phyloP scores from a whole-genome alignment of 2,113 vertebrate species.

The Zosterops japonicus region DNA sequence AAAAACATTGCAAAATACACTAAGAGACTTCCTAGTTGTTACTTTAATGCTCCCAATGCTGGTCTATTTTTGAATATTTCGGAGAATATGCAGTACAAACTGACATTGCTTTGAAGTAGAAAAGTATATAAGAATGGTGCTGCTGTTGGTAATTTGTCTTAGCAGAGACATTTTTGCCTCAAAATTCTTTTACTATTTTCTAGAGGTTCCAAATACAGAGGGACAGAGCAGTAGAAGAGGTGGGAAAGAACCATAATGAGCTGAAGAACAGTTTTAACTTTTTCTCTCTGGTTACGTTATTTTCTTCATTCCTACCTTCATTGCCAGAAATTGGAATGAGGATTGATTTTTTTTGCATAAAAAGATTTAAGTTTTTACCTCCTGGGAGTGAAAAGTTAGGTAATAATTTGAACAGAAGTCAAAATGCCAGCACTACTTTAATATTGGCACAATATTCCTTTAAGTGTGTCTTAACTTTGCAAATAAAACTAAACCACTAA shows the following conservation, averaged over 20 bases:
- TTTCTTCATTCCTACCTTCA: background rate
- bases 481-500: background rate
- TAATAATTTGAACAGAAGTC: background rate
- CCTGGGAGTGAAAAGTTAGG: background rate
- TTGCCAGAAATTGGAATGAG: background rate
- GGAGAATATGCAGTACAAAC: background rate
- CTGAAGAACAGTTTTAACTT: background rate
- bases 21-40: background rate
- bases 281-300: background rate
- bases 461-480: background rate
- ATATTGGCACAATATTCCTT: background rate
- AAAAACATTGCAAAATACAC: background rate
- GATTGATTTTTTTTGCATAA: background rate
- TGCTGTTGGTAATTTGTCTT: background rate
- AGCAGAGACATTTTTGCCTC: background rate
- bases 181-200: background rate
- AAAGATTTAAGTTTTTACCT: background rate
- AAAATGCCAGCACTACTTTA: background rate
- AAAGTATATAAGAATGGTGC: background rate
- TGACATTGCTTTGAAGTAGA: background rate
- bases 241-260: background rate
- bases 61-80: background rate
- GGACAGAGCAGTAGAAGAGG: background rate
- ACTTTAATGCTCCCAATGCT: background rate
- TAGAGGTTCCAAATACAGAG: background rate